Percentiles rank a stretch among this genome's conserved stretches.
These are phyloP conservation scores for Mohoua ochrocephala DNA, from an alignment of 2,113 vertebrate genomes.

Conservation along the genomic window DNA sequence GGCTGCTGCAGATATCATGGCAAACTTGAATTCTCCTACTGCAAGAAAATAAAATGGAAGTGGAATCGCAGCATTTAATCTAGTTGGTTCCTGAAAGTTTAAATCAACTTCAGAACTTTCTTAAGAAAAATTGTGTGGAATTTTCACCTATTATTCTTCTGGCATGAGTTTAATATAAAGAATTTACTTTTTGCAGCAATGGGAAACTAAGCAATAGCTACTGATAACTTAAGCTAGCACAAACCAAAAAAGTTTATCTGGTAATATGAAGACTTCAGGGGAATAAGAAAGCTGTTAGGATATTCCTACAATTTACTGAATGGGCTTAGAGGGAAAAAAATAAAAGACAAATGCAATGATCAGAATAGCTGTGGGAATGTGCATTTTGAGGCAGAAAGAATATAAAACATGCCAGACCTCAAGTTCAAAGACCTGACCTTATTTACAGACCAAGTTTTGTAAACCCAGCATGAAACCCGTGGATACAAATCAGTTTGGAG, in stretches of 20 bases:
- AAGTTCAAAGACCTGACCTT: not conserved
- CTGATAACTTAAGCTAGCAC: not conserved
- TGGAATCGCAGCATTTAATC: not conserved
- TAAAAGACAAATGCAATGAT: not conserved
- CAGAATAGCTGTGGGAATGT: not conserved
- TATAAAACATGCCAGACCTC: not conserved
- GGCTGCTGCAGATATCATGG: not conserved
- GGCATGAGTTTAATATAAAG: not conserved
- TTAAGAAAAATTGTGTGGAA: not conserved
- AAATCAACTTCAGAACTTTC: not conserved
- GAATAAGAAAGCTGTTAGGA: not conserved
- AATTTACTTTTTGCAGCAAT: not conserved
- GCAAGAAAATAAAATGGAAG: not conserved
- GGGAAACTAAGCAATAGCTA: not conserved
- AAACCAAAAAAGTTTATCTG: not conserved
- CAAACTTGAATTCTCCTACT: not conserved
- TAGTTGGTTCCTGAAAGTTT: not conserved
- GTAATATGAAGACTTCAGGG: not conserved
- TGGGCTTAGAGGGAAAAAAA: not conserved
- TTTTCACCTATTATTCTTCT: not conserved
- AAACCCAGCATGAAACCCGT: slow-evolving; percentile 27
- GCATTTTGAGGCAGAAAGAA: not conserved
- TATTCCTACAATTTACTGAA: not conserved
- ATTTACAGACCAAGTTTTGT: not conserved
- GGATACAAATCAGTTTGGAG: not conserved